Evolutionary conservation across 1,140 invertebrate species (phyloP).

Genomic region (Macrotrachela quadricornifera): DNA sequence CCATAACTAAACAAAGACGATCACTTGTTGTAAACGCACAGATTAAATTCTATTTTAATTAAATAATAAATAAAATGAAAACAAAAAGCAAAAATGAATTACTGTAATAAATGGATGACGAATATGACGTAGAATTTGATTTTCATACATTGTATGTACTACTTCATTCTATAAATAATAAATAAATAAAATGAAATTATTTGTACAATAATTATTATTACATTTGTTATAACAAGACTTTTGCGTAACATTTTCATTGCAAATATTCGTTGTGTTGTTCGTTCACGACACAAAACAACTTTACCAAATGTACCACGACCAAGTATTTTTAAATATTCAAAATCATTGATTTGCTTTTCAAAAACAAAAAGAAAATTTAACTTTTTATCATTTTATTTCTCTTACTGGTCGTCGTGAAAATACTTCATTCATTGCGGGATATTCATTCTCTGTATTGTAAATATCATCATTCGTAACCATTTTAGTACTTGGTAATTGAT

Average conservation of each 20-base stretch:
- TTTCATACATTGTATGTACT: conserved; percentile 90
- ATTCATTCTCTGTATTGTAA: too few relatives aligned
- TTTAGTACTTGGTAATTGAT: too few relatives aligned
- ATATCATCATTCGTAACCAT: too few relatives aligned
- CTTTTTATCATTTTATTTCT: too few relatives aligned
- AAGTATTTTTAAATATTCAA: conserved; percentile 59
- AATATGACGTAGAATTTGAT: conserved; percentile 78
- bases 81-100: conserved; percentile 29
- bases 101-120: conserved; percentile 97
- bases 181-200: neutral
- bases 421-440: too few relatives aligned
- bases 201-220: conserved; percentile 10
- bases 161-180: conserved; percentile 57
- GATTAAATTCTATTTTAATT: conserved; percentile 55
- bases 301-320: conserved; percentile 99
- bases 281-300: conserved; percentile 90
- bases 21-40: conserved; percentile 98
- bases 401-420: too few relatives aligned
- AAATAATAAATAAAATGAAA: neutral
- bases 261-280: conserved; percentile 69
- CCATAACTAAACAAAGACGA: conserved; percentile 96
- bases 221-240: conserved; percentile 86
- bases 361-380: conserved; percentile 10
- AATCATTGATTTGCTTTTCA: conserved; percentile 29
- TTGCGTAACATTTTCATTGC: conserved; percentile 99